These are phyloP conservation scores for Acrocephalus scirpaceus DNA, from an alignment of 2,797 vertebrate genomes.

Conservation along the genomic window DNA sequence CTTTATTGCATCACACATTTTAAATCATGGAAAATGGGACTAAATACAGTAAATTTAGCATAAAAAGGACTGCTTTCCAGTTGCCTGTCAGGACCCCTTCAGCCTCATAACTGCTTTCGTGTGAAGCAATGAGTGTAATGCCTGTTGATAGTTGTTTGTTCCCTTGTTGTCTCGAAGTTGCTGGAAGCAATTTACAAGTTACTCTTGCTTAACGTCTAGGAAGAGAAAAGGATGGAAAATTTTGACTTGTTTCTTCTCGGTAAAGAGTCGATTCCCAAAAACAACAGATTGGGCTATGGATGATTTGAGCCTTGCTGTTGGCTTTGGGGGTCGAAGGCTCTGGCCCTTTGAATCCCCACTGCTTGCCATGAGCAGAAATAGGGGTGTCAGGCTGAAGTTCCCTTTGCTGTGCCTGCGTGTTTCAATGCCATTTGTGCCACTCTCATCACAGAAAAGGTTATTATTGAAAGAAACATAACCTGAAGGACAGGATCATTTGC, in stretches of 20 bases:
- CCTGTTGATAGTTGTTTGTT: conserved; percentile 65
- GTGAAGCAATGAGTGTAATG: conserved; percentile 45
- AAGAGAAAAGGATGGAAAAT: conserved; percentile 55
- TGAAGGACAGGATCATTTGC: neutral
- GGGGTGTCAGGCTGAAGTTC: neutral
- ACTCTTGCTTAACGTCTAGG: conserved; percentile 55
- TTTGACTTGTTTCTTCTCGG: conserved; percentile 17
- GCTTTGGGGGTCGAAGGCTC: neutral
- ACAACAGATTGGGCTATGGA: neutral
- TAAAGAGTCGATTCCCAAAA: neutral
- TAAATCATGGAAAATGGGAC: conserved; percentile 58
- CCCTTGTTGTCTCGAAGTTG: conserved; percentile 36
- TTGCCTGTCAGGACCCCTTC: conserved; percentile 47
- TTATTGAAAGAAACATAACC: neutral
- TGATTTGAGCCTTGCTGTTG: neutral
- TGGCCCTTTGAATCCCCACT: neutral
- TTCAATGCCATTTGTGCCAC: neutral
- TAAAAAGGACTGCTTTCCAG: conserved; percentile 43
- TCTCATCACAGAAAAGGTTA: neutral
- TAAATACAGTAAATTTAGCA: conserved; percentile 42
- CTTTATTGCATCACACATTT: conserved; percentile 40
- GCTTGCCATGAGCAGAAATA: neutral
- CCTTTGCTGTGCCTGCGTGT: rapidly evolving
- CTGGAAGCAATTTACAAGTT: conserved; percentile 70
- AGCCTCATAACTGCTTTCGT: conserved; percentile 29